A percentile compares a stretch with the other conserved stretches of the same genome.
Evolutionary conservation across 2,797 vertebrate genomes (phyloP).

Genomic region (Hippocampus kuda): DNA sequence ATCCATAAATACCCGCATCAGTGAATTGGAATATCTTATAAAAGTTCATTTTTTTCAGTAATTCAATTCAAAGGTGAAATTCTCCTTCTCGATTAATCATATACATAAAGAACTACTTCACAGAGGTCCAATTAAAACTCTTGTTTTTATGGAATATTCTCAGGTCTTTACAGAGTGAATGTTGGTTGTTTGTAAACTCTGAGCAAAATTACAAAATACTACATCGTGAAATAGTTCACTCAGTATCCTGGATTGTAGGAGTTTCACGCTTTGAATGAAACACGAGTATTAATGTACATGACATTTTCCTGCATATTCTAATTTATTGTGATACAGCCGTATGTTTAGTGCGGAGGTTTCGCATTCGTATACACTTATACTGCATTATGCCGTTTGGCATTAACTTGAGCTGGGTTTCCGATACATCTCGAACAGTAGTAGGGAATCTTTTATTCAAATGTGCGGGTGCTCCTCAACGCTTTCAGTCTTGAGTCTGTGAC

Average conservation of each 20-base stretch:
- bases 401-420: not conserved
- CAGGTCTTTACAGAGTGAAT: not conserved
- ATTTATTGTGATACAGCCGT: not conserved
- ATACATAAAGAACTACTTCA: not conserved
- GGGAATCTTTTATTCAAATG: too few relatives aligned
- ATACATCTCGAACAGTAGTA: not conserved
- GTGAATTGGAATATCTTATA: not conserved
- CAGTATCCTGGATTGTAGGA: not conserved
- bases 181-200: not conserved
- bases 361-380: not conserved
- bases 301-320: not conserved
- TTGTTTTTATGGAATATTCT: not conserved
- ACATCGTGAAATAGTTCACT: not conserved
- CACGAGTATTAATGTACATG: not conserved
- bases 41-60: not conserved
- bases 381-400: not conserved
- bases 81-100: not conserved
- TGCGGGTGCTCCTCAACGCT: not conserved
- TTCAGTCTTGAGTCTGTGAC: not conserved
- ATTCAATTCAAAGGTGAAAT: not conserved
- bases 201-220: not conserved
- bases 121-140: not conserved
- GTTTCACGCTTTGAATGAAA: not conserved
- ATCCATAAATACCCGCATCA: too few relatives aligned
- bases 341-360: not conserved